Evolutionary conservation across 2,888 invertebrate species (phyloP).

Genomic region (Tetheella fluctuosa): DNA sequence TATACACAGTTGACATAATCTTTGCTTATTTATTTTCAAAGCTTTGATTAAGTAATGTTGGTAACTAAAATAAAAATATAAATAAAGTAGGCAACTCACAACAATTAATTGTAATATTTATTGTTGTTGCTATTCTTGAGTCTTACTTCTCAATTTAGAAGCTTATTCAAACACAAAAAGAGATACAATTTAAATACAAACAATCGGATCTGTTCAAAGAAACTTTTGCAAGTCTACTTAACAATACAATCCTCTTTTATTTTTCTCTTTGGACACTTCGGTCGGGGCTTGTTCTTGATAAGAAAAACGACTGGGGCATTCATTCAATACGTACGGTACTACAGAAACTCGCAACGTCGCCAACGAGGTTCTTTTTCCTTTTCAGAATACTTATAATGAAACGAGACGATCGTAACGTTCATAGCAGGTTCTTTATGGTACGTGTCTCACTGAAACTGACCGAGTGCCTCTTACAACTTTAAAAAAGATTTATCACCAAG

Average conservation of each 20-base stretch:
- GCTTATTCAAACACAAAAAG: constrained; percentile 10
- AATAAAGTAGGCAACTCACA: too few relatives aligned
- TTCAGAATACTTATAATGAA: constrained; percentile 3
- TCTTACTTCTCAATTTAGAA: background rate
- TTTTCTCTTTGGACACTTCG: constrained; percentile 27
- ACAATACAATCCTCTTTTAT: constrained; percentile 18
- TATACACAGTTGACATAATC: too few relatives aligned
- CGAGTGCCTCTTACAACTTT: constrained; percentile 20
- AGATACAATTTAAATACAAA: constrained; percentile 15
- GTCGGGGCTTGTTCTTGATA: constrained; percentile 21
- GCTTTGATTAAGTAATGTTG: background rate
- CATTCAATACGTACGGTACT: constrained; percentile 7
- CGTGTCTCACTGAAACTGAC: constrained; percentile 18
- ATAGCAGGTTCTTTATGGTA: background rate
- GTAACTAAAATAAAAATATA: too few relatives aligned
- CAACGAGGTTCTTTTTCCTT: constrained; percentile 6
- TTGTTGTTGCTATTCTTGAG: background rate
- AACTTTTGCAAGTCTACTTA: constrained; percentile 10
- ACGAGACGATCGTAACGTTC: constrained; percentile 6
- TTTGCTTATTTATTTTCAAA: background rate
- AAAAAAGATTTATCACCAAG: constrained; percentile 25
- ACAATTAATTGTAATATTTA: background rate
- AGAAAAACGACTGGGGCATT: constrained; percentile 14
- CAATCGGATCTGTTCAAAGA: constrained; percentile 6
- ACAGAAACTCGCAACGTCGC: constrained; percentile 1